Conservation (phyloP, 2,888 invertebrate genomes). For the Cephus spinipes region DNA sequence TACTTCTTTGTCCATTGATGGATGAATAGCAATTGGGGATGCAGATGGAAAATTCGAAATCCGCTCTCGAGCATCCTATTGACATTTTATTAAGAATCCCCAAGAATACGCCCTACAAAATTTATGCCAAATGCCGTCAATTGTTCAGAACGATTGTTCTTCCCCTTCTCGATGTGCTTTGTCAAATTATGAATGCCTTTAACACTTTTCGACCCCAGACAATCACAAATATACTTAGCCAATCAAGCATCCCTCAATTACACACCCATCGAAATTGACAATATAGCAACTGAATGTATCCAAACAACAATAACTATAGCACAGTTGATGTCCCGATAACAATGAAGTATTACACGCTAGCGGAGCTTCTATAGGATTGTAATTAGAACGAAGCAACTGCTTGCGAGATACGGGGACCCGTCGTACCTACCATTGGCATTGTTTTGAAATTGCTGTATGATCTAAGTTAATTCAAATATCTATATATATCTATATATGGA, state of each 20-base stretch:
- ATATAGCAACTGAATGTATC: not conserved
- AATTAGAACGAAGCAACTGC: slow-evolving; percentile 17
- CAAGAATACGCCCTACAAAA: slow-evolving; percentile 5
- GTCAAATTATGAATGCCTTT: not conserved
- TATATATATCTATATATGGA: not conserved
- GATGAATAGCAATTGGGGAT: slow-evolving; percentile 41
- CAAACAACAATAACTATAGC: not conserved
- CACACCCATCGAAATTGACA: not conserved
- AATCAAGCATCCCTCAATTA: not conserved
- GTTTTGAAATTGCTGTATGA: not conserved
- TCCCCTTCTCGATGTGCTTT: not conserved
- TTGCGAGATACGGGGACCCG: not conserved
- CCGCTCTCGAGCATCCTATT: slow-evolving; percentile 32
- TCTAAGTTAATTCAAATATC: not conserved
- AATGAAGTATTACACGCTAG: slow-evolving; percentile 7
- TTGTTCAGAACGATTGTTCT: not conserved
- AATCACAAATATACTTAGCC: not conserved
- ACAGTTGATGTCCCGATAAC: not conserved
- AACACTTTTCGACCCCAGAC: not conserved
- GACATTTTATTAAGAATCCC: slow-evolving; percentile 8
- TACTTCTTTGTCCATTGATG: slow-evolving; percentile 6
- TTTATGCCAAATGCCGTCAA: not conserved
- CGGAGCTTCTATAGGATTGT: slow-evolving; percentile 5
- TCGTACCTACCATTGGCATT: not conserved
- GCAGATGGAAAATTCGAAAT: slow-evolving; percentile 44